These are phyloP conservation scores for Lingula anatina DNA, from an alignment of 2,888 invertebrate genomes.

Conservation along the genomic window DNA sequence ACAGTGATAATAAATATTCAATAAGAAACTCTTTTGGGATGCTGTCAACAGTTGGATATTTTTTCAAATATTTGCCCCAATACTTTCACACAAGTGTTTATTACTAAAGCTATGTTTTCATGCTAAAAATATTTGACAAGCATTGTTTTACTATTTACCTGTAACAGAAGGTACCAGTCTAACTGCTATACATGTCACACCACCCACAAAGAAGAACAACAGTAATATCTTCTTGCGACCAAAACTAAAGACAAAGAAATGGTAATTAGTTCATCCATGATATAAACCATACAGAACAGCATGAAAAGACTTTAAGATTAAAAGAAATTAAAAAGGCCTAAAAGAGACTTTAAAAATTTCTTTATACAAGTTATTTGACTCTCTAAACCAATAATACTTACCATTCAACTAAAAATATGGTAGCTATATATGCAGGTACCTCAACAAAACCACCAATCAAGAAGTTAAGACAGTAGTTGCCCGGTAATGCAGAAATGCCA, in stretches of 20 bases:
- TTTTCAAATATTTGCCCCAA: too few species aligned
- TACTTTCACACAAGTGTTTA: too few species aligned
- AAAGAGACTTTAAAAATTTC: neutral
- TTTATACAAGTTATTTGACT: neutral
- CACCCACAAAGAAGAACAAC: constrained; percentile 51
- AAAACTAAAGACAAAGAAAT: constrained; percentile 44
- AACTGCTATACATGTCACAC: constrained; percentile 50
- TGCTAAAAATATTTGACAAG: too few species aligned
- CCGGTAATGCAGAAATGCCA: constrained; percentile 51
- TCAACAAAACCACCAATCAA: constrained; percentile 56
- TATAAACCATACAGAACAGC: too few species aligned
- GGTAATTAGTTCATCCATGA: too few species aligned
- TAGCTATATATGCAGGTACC: constrained; percentile 50
- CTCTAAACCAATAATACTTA: constrained; percentile 9
- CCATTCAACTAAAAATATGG: constrained; percentile 31
- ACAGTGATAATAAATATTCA: too few species aligned
- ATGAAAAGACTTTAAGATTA: too few species aligned
- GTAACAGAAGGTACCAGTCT: constrained; percentile 32
- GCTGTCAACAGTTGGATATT: too few species aligned
- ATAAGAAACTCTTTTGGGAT: too few species aligned
- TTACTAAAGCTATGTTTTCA: too few species aligned
- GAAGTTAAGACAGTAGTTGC: constrained; percentile 56
- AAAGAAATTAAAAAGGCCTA: too few species aligned
- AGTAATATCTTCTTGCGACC: constrained; percentile 52
- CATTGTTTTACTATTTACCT: constrained; percentile 17